phyloP scores from a whole-genome alignment of 2,888 invertebrate genomes.

The Eugnorisma glareosa region DNA sequence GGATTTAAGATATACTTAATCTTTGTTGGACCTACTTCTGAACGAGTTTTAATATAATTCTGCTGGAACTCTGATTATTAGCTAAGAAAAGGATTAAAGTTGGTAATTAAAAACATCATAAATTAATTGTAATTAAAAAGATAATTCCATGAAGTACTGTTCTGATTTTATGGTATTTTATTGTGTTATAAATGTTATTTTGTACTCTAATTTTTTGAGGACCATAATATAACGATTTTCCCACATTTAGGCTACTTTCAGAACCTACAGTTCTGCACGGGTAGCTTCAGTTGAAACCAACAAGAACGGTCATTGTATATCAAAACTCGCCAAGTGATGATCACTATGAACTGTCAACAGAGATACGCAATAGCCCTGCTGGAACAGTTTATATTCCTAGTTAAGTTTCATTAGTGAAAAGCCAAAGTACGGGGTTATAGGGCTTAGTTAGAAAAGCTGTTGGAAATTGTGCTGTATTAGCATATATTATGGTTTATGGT shows the following conservation, averaged over 20 bases:
- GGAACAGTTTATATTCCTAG: too few species aligned
- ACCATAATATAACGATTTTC: too few species aligned
- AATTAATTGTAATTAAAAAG: not conserved
- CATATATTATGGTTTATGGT: not conserved
- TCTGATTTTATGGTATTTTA: not conserved
- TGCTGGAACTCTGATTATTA: slow-evolving; percentile 15
- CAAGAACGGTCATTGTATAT: too few species aligned
- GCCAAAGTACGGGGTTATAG: too few species aligned
- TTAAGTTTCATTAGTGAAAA: too few species aligned
- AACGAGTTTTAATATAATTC: slow-evolving; percentile 46
- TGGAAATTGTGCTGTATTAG: not conserved
- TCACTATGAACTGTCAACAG: too few species aligned
- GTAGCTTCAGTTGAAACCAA: too few species aligned
- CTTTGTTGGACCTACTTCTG: slow-evolving; percentile 49
- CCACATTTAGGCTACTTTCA: not conserved
- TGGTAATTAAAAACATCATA: slow-evolving; percentile 9
- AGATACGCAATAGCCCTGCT: too few species aligned
- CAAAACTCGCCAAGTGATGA: too few species aligned
- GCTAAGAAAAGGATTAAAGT: slow-evolving; percentile 7
- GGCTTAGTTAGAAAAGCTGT: not conserved
- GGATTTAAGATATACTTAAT: slow-evolving; percentile 51
- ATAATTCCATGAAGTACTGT: not conserved
- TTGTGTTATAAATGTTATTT: not conserved
- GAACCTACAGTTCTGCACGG: too few species aligned
- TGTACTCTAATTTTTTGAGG: not conserved